Evolutionary conservation across 2,113 vertebrate species (phyloP).

Genomic region (Rhinogobius similis): DNA sequence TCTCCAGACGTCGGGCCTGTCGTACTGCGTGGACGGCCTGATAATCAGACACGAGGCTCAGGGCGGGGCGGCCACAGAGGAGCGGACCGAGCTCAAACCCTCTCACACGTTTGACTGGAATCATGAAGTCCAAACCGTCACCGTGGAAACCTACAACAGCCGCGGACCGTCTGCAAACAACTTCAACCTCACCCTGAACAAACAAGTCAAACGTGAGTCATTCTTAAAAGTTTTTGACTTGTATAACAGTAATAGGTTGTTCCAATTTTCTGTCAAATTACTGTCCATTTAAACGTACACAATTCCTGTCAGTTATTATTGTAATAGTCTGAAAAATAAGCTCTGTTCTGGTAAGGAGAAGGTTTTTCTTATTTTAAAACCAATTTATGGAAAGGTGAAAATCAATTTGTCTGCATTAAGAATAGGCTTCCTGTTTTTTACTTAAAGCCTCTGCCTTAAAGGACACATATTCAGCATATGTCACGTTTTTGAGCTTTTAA

Average conservation of each 20-base stretch:
- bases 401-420: too few relatives aligned
- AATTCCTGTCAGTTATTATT: too few relatives aligned
- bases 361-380: too few relatives aligned
- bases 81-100: conserved; percentile 69
- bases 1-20: conserved; percentile 54
- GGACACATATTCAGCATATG: too few relatives aligned
- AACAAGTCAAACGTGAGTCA: conserved; percentile 75
- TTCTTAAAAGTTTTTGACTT: background rate
- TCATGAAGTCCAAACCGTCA: conserved; percentile 78
- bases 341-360: too few relatives aligned
- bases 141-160: conserved; percentile 85
- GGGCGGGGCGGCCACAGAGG: conserved; percentile 60
- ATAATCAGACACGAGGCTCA: conserved; percentile 71
- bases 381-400: too few relatives aligned
- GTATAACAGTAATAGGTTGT: background rate
- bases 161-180: conserved; percentile 83
- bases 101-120: conserved; percentile 82
- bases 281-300: too few relatives aligned
- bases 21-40: conserved; percentile 85
- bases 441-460: too few relatives aligned
- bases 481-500: too few relatives aligned
- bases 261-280: background rate
- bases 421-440: too few relatives aligned
- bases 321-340: too few relatives aligned
- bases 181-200: conserved; percentile 85